Base-by-base conservation (phyloP, 2,113 vertebrate genomes). In the Callopanchax toddi region DNA sequence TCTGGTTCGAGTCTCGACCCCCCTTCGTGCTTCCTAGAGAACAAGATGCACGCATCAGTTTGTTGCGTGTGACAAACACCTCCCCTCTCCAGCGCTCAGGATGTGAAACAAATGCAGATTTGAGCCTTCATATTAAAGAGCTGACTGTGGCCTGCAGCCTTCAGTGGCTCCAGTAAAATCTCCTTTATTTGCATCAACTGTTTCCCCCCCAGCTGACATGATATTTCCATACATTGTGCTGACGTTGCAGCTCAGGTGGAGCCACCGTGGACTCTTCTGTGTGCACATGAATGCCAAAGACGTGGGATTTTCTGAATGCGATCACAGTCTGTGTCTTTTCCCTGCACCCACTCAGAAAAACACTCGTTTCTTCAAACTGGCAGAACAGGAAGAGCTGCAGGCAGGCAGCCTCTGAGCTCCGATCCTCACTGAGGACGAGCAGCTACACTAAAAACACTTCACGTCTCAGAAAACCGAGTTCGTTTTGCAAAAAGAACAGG, bases 131-230 rank as follows among this genome's bases (percentile, higher is more conserved):
- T 11, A 57, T 16, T 55, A 57, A 52, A 67, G 21, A 48, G 44
- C 46, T 70, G 66, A 62, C 65, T 58, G 56, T 76, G 70, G 60
- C 54, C 10, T 4, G 6, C 13, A 1, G 10, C 17, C 15, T 59
- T 60, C 37, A 22, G 37, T 45, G 22, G 44, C 36, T 48, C 22
- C n/a, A 39, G 18, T 11, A n/a, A 66, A 87, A 86, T 81, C 51
- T 52, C 11, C 29, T 74, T 48, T n/a, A 80, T 89, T 86, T 76
- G 72, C 78, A 83, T 85, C n/a, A 52, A 72, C 44, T 66, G 74
- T 54, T 32, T 32, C 29, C 29, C 29, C 29, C 1, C 29, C 29
- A 32, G 29, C n/a, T 23, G n/a, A 37, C 1, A 49, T 12, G 9
- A 48, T n/a, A n/a, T 79, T 71, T 65, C 13, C 53, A 77, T 81